Conservation (phyloP, 2,888 invertebrate genomes). For the Cephus pulcher region DNA sequence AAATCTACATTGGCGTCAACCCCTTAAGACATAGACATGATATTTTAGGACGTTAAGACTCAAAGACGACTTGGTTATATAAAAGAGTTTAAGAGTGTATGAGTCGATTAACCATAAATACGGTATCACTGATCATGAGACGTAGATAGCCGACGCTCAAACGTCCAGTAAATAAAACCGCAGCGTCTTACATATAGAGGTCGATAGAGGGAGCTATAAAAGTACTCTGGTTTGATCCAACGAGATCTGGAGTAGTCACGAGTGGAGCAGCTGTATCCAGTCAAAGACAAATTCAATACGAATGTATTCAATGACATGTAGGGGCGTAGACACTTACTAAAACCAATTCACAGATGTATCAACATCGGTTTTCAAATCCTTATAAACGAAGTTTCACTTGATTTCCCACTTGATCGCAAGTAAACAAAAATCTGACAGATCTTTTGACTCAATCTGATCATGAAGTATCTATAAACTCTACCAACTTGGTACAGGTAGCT, state of each 20-base stretch:
- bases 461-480: background rate
- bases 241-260: conserved; percentile 19
- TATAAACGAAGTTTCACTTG: background rate
- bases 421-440: background rate
- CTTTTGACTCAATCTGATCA: background rate
- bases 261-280: background rate
- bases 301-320: background rate
- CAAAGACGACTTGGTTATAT: background rate
- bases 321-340: background rate
- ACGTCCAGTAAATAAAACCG: background rate
- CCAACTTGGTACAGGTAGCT: background rate
- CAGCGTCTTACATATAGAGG: background rate
- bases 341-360: background rate
- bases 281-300: background rate
- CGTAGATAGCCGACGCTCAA: background rate
- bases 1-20: background rate
- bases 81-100: background rate
- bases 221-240: conserved; percentile 31
- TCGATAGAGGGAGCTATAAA: background rate
- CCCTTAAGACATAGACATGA: background rate
- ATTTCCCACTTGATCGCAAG: background rate
- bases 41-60: background rate
- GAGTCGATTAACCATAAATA: background rate
- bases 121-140: background rate
- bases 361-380: background rate